Base-by-base conservation (phyloP, 2,113 vertebrate genomes). In the Patagioenas fasciata region DNA sequence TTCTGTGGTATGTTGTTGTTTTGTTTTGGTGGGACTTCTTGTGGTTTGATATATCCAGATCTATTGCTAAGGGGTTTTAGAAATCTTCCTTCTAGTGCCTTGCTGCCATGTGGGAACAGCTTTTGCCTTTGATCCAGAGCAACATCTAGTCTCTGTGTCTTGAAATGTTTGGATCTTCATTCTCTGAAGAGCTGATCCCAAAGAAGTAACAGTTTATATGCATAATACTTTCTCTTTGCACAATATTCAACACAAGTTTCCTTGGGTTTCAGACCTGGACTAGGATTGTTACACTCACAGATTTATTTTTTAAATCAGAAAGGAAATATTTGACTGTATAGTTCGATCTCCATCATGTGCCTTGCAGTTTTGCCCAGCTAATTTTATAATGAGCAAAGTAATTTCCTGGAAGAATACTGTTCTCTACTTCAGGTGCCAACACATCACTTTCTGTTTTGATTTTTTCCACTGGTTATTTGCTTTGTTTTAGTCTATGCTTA, bases 111-210 rank as follows among this genome's bases (percentile, higher is more conserved):
- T 16, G 13, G 29, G 14, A 7, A 20, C 23, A 66, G 12, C 18
- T 80, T 89, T 57, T 75, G 14, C 29, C 42, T 88, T 79, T 54
- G 28, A 44, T 64, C 31, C 77, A 85, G 28, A 69, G 32, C 24
- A 73, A 15, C 6, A 18, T 26, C 18, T 5, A 0, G 0, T 32
- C 53, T 71, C 26, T 74, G 5, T 48, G 6, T 28, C 44, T 66
- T 54, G 9, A 7, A 4, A 2, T 31, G 7, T 23, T 53, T 85
- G n/a, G 3, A 42, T 29, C 14, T 48, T 70, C 7, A 10, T 60
- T 60, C 38, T 64, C 38, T 51, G 20, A 16, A 67, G 48, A 40
- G 62, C 23, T 6, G 1, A 1, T 62, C 18, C 18, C 0, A 0
- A 50, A 62, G 57, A 28, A 6, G 7, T 3, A 74, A 14, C 15